These are phyloP conservation scores for Thermophis baileyi DNA, from an alignment of 2,113 vertebrate genomes.

Conservation along the genomic window DNA sequence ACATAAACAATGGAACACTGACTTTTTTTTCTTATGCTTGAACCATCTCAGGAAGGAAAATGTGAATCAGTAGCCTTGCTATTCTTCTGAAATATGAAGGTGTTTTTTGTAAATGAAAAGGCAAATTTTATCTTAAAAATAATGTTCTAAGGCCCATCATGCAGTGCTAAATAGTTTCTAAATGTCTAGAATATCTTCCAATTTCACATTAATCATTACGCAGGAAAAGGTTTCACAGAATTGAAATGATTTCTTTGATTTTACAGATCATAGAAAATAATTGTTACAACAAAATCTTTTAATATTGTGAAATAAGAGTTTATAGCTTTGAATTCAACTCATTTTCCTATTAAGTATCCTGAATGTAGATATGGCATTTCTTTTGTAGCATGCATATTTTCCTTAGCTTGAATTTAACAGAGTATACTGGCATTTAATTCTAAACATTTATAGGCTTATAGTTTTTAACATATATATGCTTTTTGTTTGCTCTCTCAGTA, in stretches of 20 bases:
- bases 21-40: neutral
- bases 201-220: neutral
- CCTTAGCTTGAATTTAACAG: neutral
- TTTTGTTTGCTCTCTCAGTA: slow-evolving; percentile 14
- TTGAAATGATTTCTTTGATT: neutral
- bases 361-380: neutral
- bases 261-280: neutral
- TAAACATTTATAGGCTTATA: neutral
- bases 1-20: neutral
- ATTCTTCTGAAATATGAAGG: neutral
- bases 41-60: neutral
- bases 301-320: neutral
- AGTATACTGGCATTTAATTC: neutral
- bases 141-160: neutral
- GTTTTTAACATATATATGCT: neutral
- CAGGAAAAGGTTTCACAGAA: neutral
- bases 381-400: neutral
- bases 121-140: neutral
- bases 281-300: neutral
- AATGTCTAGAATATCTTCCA: neutral
- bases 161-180: neutral
- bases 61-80: neutral
- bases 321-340: neutral
- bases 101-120: neutral
- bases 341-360: neutral